These are phyloP conservation scores for Agrochola lychnidis DNA, from an alignment of 2,888 invertebrate species.

Conservation along the genomic window DNA sequence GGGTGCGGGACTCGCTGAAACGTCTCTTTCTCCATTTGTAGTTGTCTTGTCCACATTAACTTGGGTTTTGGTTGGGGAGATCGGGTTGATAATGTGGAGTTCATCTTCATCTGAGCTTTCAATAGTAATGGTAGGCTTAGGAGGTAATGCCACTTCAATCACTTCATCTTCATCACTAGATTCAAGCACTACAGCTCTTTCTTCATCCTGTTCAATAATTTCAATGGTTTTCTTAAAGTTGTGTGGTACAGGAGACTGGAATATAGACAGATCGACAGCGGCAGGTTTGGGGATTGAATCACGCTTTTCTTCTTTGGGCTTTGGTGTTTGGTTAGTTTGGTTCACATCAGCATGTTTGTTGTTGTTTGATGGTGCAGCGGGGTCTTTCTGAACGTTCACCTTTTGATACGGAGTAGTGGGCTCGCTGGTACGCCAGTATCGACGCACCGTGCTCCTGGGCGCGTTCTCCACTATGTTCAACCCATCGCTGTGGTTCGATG, in stretches of 20 bases:
- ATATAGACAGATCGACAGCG: conserved; percentile 77
- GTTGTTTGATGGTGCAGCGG: conserved; percentile 55
- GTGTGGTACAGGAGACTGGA: conserved; percentile 79
- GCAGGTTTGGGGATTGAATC: conserved; percentile 62
- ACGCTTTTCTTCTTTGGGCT: conserved; percentile 78
- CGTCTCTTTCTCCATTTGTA: conserved; percentile 72
- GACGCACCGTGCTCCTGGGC: conserved; percentile 80
- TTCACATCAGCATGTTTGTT: conserved; percentile 58
- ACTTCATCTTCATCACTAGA: conserved; percentile 89
- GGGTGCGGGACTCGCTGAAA: conserved; percentile 86
- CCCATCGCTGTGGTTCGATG: conserved; percentile 71
- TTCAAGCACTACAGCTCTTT: conserved; percentile 76
- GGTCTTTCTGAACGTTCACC: conserved; percentile 73
- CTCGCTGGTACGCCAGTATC: conserved; percentile 84
- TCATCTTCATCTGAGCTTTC: conserved; percentile 89
- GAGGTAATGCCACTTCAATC: conserved; percentile 85
- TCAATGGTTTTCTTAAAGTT: conserved; percentile 80
- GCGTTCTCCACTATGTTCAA: conserved; percentile 73
- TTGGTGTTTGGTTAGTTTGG: conserved; percentile 68
- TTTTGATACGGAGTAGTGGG: conserved; percentile 77
- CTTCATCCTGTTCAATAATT: conserved; percentile 80
- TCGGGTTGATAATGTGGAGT: conserved; percentile 70
- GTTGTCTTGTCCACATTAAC: conserved; percentile 63
- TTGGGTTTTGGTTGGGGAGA: conserved; percentile 64
- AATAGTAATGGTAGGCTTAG: conserved; percentile 87